Evolutionary conservation across 1,140 invertebrate species (phyloP), one percentile per base, ranked within the genome.

Genomic region (Micrasema minimum): DNA sequence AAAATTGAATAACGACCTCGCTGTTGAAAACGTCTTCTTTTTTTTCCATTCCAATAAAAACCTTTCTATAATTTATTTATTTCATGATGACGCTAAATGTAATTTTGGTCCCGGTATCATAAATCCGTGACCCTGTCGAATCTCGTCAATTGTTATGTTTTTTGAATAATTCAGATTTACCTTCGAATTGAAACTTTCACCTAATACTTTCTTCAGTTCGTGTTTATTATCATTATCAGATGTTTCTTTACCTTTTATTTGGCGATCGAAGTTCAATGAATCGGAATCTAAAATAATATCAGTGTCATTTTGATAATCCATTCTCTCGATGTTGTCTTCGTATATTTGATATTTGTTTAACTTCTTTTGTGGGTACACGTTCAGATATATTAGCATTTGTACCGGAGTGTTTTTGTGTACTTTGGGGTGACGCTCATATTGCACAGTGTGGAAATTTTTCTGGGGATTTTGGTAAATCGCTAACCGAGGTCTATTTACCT

Each of bases 351-450:
- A 41, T 14, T 45, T 31, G 18, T 69, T 66, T 0, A 16, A 26
- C 66, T 75, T 59, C 70, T 72, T 69, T 57, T 75, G 41, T 26
- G 74, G 74, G 57, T 70, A 75, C 16, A 75, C n/a, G 67, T 75
- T 75, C 35, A 75, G 51, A 38, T 75, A 67, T 12, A 75, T 64
- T 7, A 75, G 10, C 74, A 75, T 75, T 62, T 75, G 43, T 5
- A 53, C 59, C 5, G 74, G 74, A 23, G 45, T 46, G 31, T 69
- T 68, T 26, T 11, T 69, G 4, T 69, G 37, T 2, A 23, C 16
- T 69, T 46, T 41, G 4, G 48, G n/a, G n/a, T 12, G 16, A 6
- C 22, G 46, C 22, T 55, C 38, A 22, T 12, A 12, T 14, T 45
- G 38, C 41, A 12, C 10, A 26, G n/a, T 16, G 14, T 46, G 43